Evolutionary conservation across 2,113 vertebrate species (phyloP).

Genomic region (Crotophaga sulcirostris): DNA sequence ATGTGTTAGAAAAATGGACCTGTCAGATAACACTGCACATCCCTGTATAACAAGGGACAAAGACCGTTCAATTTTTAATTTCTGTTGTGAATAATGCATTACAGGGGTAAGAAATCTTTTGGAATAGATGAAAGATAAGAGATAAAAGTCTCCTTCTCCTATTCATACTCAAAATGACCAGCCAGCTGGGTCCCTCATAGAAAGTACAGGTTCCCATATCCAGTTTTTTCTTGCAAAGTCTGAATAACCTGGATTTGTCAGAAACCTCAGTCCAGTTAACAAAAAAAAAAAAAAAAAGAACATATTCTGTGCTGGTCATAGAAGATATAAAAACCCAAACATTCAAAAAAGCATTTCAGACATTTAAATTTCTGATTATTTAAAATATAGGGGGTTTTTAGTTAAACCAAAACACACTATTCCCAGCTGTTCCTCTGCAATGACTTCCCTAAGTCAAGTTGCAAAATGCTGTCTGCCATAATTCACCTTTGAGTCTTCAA

Average conservation of each 20-base stretch:
- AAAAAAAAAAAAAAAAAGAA: background rate
- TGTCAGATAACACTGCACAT: slow-evolving; percentile 22
- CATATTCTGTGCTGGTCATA: background rate
- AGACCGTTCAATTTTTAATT: slow-evolving; percentile 37
- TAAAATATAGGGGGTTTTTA: background rate
- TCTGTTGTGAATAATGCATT: slow-evolving; percentile 36
- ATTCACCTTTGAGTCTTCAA: background rate
- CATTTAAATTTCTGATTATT: background rate
- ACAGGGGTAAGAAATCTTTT: slow-evolving; percentile 11
- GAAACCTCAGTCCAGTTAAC: background rate
- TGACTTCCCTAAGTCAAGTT: background rate
- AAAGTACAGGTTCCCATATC: background rate
- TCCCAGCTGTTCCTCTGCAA: background rate
- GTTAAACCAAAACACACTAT: background rate
- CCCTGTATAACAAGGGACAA: background rate
- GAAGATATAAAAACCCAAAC: background rate
- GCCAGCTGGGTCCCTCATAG: background rate
- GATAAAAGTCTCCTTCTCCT: background rate
- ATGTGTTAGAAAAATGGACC: slow-evolving; percentile 25
- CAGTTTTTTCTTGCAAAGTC: background rate
- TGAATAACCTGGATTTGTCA: background rate
- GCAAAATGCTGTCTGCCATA: background rate
- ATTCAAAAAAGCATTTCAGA: background rate
- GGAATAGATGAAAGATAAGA: slow-evolving; percentile 9
- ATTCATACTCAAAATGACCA: background rate